phyloP scores from a whole-genome alignment of 1,140 invertebrate genomes.

The Hyphantria cunea region DNA sequence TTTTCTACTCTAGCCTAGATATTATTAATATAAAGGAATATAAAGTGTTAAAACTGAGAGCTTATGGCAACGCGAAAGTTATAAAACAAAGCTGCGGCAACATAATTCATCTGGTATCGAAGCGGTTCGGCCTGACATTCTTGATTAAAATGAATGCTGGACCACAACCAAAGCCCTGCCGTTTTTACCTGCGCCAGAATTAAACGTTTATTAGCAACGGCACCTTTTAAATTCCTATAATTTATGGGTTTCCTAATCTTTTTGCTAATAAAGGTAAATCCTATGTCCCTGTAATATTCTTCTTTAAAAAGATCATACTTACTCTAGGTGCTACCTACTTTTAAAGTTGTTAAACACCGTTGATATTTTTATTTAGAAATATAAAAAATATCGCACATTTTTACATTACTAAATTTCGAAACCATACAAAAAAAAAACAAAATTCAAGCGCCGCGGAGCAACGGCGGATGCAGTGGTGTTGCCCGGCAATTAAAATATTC shows the following conservation, averaged over 20 bases:
- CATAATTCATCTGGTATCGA: constrained; percentile 46
- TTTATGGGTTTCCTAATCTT: constrained; percentile 37
- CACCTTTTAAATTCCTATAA: constrained; percentile 35
- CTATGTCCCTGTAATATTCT: background rate
- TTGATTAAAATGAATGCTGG: constrained; percentile 47
- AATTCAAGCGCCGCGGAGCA: constrained; percentile 33
- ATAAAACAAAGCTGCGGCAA: constrained; percentile 35
- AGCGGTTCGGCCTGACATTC: constrained; percentile 33
- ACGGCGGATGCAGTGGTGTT: constrained; percentile 41
- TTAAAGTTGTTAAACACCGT: no score
- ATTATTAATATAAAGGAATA: no score
- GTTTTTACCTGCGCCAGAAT: constrained; percentile 34
- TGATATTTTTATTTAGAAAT: no score
- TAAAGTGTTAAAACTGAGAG: no score
- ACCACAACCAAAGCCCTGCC: constrained; percentile 12
- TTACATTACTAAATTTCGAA: no score
- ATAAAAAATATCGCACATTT: no score
- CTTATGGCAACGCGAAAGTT: no score
- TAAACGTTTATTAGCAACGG: constrained; percentile 37
- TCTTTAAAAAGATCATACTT: no score
- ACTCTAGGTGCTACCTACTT: no score
- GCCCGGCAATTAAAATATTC: constrained; percentile 69
- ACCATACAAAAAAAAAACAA: constrained; percentile 8
- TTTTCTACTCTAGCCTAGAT: no score
- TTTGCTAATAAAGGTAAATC: constrained; percentile 30